phyloP scores from a whole-genome alignment of 2,888 invertebrate species.

The Caenorhabditis imperialis region DNA sequence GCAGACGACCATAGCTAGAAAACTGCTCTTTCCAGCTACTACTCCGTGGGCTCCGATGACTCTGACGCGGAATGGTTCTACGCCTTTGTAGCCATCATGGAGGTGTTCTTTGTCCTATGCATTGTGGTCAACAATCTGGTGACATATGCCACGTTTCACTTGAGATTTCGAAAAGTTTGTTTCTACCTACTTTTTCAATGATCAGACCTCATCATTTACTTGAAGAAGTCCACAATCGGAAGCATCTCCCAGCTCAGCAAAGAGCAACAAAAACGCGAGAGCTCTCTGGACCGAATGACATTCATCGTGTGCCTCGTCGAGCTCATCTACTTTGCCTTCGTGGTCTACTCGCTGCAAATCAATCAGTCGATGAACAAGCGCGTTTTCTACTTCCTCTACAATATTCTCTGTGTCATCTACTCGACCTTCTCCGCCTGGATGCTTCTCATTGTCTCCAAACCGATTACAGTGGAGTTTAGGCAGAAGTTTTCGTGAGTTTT shows the following conservation, averaged over 20 bases:
- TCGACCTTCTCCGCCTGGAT: conserved; percentile 55
- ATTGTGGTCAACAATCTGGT: conserved; percentile 37
- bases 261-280: conserved; percentile 42
- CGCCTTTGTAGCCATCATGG: conserved; percentile 17
- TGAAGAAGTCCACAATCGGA: no score
- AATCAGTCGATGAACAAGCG: conserved; percentile 40
- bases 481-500: conserved; percentile 22
- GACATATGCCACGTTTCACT: conserved; percentile 14
- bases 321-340: conserved; percentile 41
- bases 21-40: no score
- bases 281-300: conserved; percentile 37
- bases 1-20: no score
- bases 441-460: conserved; percentile 45
- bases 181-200: no score
- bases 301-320: conserved; percentile 46
- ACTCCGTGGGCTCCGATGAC: conserved; percentile 26
- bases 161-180: conserved; percentile 30
- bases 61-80: conserved; percentile 22
- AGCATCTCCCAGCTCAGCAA: no score
- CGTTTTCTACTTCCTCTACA: conserved; percentile 48
- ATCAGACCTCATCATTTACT: no score
- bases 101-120: conserved; percentile 17
- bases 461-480: conserved; percentile 27
- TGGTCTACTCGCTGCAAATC: conserved; percentile 42
- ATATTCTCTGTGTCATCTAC: conserved; percentile 43